Percentiles rank a stretch among this genome's conserved stretches.
Conservation (phyloP, 2,113 vertebrate genomes). For the Calcarius ornatus region DNA sequence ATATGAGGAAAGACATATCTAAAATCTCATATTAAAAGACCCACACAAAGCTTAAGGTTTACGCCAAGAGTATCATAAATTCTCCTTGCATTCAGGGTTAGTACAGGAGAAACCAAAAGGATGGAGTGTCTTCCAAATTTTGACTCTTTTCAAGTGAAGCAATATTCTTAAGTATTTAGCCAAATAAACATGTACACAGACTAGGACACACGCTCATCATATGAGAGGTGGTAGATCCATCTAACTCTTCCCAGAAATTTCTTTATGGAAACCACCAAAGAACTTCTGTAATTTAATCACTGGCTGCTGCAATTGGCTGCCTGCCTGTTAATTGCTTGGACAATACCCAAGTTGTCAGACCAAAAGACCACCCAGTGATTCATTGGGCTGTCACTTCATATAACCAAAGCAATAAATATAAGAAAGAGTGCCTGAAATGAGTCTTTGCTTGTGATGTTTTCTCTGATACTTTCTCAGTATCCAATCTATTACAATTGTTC, state of each 20-base stretch:
- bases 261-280: constrained; percentile 34
- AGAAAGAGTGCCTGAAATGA: background rate
- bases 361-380: constrained; percentile 42
- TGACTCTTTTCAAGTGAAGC: background rate
- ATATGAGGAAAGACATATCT: background rate
- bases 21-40: background rate
- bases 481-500: background rate
- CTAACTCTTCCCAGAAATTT: constrained; percentile 11
- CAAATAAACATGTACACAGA: background rate
- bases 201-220: background rate
- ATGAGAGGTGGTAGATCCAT: background rate
- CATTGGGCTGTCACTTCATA: constrained; percentile 54
- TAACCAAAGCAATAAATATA: constrained; percentile 54
- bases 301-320: background rate
- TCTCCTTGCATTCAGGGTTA: background rate
- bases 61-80: background rate
- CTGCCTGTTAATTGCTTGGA: constrained; percentile 44
- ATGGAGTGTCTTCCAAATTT: background rate
- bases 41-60: background rate
- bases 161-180: background rate
- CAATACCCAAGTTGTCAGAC: constrained; percentile 38
- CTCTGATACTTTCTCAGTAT: background rate
- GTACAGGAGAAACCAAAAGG: background rate
- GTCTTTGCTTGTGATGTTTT: background rate
- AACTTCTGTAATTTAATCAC: constrained; percentile 39